Evolutionary conservation across 2,113 vertebrate genomes (phyloP).

Genomic region (Brachypodius melanocephalos): DNA sequence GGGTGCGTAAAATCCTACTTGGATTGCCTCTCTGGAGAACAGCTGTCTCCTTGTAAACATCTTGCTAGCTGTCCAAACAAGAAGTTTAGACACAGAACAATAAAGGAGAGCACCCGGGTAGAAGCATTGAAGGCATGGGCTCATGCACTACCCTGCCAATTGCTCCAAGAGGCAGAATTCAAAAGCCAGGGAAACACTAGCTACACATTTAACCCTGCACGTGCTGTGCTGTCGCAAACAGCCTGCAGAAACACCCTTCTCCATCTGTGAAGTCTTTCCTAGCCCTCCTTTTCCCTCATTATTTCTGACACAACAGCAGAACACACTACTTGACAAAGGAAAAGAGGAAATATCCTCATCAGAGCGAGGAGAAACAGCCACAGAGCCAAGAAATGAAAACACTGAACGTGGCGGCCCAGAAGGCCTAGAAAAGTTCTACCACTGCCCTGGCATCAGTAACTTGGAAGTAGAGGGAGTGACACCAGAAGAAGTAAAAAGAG

Average conservation of each 20-base stretch:
- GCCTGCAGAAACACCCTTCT: not conserved
- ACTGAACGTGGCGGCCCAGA: not conserved
- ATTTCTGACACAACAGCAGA: not conserved
- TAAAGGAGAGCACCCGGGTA: conserved; percentile 8
- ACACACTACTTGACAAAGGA: not conserved
- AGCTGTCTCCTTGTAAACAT: conserved; percentile 70
- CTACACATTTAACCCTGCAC: not conserved
- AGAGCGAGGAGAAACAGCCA: not conserved
- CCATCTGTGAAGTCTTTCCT: not conserved
- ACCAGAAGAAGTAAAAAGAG: conserved; percentile 13
- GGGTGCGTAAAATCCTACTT: conserved; percentile 58
- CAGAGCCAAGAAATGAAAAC: not conserved
- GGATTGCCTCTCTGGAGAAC: conserved; percentile 62
- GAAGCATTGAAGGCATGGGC: not conserved
- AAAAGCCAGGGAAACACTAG: not conserved
- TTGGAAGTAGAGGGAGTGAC: not conserved
- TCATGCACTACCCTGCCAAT: conserved; percentile 20
- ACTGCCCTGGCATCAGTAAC: not conserved
- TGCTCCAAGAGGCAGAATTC: conserved; percentile 34
- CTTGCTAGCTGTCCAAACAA: conserved; percentile 67
- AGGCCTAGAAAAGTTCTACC: not conserved
- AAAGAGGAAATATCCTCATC: not conserved
- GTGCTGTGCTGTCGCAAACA: not conserved
- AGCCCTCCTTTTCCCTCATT: not conserved
- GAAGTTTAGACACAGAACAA: conserved; percentile 52